These are phyloP conservation scores for Panopea generosa DNA, from an alignment of 2,888 invertebrate genomes.

Conservation along the genomic window DNA sequence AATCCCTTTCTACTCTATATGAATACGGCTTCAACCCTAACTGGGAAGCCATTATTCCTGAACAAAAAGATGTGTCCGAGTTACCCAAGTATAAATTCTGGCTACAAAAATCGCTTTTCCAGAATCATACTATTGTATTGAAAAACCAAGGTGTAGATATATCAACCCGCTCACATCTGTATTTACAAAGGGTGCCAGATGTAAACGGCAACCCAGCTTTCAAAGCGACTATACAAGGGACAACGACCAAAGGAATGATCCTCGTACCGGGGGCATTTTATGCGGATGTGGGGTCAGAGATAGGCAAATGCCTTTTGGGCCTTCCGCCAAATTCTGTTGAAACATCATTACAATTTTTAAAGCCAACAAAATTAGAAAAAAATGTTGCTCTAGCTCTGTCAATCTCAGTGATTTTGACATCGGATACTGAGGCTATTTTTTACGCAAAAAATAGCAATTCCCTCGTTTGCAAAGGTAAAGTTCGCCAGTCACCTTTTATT, in stretches of 20 bases:
- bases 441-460: neutral
- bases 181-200: neutral
- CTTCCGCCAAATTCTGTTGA: neutral
- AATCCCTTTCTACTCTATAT: neutral
- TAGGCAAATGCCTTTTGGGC: neutral
- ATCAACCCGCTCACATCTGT: neutral
- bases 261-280: neutral
- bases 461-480: neutral
- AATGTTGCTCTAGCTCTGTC: neutral
- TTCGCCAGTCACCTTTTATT: neutral
- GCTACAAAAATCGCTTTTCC: neutral
- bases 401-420: neutral
- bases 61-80: neutral
- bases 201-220: neutral
- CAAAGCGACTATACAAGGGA: neutral
- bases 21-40: neutral
- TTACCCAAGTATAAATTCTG: neutral
- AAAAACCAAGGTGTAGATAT: neutral
- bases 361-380: neutral
- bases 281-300: neutral
- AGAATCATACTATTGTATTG: neutral
- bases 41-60: neutral
- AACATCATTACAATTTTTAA: neutral
- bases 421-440: neutral
- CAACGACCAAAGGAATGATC: neutral